Conservation (phyloP, 1,140 invertebrate genomes). For the Platyscapa corneri region DNA sequence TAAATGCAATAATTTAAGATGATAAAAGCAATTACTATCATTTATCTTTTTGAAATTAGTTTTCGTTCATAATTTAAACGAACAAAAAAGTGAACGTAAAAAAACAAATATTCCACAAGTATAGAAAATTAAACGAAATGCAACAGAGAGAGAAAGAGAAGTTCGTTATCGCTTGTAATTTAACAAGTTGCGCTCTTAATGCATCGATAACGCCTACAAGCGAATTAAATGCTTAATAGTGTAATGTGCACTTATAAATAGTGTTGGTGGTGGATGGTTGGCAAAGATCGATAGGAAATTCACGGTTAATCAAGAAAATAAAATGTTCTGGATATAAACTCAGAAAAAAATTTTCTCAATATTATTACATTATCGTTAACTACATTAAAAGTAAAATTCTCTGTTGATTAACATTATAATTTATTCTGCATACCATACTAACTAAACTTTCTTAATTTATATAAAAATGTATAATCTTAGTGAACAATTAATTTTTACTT, state of each 20-base stretch:
- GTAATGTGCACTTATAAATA: background rate
- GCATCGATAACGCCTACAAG: background rate
- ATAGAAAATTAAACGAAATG: background rate
- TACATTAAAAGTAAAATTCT: too few relatives aligned
- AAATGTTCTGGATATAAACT: background rate
- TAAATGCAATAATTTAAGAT: too few relatives aligned
- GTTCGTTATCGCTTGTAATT: conserved; percentile 41
- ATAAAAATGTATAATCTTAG: too few relatives aligned
- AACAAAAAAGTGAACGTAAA: background rate
- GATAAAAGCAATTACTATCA: background rate
- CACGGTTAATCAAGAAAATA: background rate
- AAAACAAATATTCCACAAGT: background rate
- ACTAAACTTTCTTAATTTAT: too few relatives aligned
- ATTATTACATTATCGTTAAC: background rate
- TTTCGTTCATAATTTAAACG: background rate
- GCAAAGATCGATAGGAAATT: background rate
- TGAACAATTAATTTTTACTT: too few relatives aligned
- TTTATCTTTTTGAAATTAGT: background rate
- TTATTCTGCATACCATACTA: background rate
- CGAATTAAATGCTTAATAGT: background rate
- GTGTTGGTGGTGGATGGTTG: background rate
- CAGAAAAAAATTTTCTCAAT: background rate
- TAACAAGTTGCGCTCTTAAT: conserved; percentile 20
- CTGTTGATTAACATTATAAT: background rate
- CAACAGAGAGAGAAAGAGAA: background rate